Evolutionary conservation across 2,888 invertebrate genomes (phyloP), one percentile per base, ranked within the genome.

Genomic region (Cephus spinipes): DNA sequence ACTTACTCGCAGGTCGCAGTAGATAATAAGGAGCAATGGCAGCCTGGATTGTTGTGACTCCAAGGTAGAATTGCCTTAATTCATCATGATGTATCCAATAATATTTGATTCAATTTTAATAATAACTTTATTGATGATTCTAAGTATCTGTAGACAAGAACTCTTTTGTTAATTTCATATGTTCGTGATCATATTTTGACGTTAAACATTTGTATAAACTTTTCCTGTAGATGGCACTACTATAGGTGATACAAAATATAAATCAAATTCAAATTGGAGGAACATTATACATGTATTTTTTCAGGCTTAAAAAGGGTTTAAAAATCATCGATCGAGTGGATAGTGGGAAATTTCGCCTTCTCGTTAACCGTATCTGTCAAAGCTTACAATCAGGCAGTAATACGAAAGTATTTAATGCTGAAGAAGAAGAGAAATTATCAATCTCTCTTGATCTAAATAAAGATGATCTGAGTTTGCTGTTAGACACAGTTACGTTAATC

Each of bases 311-410:
- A 79, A 80, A 82, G 74, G 90, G 90, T 30, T 77, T 90, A 12
- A 82, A 81, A 6, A 84, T 88, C 68, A 80, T 87, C 23, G 82
- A 85, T 77, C 83, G 84, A 79, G 73, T 90, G 9, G 90, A 90
- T 74, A 88, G 82, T 68, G 85, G 85, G 40, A 90, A 90, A 84
- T 87, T 90, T 31, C 86, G 89, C 4, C 84, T 86, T 4, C 83
- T 90, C 0, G 85, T 88, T 11, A 90, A 87, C 78, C 84, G 86
- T 79, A 86, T 90, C 71, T 90, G 90, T 74, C 88, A 89, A 55
- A 86, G 84, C 11, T 79, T 90, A 23, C 85, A 87, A 55, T 82
- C 83, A 32, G 80, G 79, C 40, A 75, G 76, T 0, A 79, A 79
- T 73, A 79, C 84, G n/a, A 88, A 85, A 73, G 81, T 87, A 68